A percentile compares a stretch with the other conserved stretches of the same genome.
These are phyloP conservation scores for Sinohyriopsis cumingii DNA, from an alignment of 2,888 invertebrate species.

Conservation along the genomic window DNA sequence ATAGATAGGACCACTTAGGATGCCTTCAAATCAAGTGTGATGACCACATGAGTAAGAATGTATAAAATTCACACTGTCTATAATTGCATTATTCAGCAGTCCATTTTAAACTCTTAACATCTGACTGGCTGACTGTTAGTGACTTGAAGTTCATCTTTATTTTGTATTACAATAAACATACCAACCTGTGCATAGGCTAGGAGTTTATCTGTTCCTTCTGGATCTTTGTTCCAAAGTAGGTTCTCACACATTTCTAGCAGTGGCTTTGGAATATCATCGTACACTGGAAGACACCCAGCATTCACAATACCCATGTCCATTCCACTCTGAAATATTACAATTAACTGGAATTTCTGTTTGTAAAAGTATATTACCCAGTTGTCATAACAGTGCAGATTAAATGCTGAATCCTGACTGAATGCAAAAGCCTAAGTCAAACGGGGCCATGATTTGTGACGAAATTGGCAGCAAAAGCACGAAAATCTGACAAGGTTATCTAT, in stretches of 20 bases:
- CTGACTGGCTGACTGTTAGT: too few species aligned
- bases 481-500: too few species aligned
- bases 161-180: neutral
- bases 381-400: neutral
- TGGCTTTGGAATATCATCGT: slow-evolving; percentile 75
- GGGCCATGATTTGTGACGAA: too few species aligned
- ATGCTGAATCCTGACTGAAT: neutral
- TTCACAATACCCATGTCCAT: slow-evolving; percentile 79
- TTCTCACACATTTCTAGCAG: slow-evolving; percentile 74
- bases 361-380: too few species aligned
- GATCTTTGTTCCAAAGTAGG: slow-evolving; percentile 75
- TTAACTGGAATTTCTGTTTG: neutral
- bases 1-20: too few species aligned
- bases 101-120: too few species aligned
- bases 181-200: slow-evolving; percentile 72
- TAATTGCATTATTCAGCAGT: too few species aligned
- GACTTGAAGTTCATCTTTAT: too few species aligned
- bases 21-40: too few species aligned
- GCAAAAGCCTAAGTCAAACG: neutral
- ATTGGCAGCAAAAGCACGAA: too few species aligned
- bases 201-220: slow-evolving; percentile 74
- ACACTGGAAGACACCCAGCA: slow-evolving; percentile 76
- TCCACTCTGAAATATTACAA: slow-evolving; percentile 68
- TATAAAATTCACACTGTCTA: too few species aligned
- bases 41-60: too few species aligned